Conservation (phyloP, 2,888 invertebrate species). For the Nomada lathburiana region DNA sequence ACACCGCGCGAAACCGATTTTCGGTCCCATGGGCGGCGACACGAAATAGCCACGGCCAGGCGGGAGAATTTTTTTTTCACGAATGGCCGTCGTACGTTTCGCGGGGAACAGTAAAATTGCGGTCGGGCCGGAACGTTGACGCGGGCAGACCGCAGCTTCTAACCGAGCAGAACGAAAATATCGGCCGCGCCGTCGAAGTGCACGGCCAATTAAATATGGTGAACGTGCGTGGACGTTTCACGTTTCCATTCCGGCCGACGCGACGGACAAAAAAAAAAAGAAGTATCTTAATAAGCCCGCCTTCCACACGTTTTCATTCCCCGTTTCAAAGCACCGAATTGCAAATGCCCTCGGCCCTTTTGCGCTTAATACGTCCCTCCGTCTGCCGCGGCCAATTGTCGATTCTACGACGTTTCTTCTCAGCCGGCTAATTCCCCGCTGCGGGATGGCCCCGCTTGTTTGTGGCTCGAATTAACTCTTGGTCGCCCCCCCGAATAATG, state of each 20-base stretch:
- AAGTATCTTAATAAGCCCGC: conserved; percentile 40
- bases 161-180: conserved; percentile 71
- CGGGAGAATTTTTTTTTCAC: conserved; percentile 32
- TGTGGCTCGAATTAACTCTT: not conserved
- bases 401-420: conserved; percentile 7
- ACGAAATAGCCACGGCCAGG: not conserved
- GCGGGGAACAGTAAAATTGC: conserved; percentile 65
- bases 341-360: not conserved
- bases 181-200: conserved; percentile 60
- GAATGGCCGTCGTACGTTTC: conserved; percentile 38
- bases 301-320: not conserved
- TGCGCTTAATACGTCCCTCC: not conserved
- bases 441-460: not conserved
- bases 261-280: conserved; percentile 11
- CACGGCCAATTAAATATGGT: conserved; percentile 65
- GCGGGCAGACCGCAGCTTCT: conserved; percentile 65
- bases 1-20: not conserved
- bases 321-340: conserved; percentile 8
- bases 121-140: conserved; percentile 65
- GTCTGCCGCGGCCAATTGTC: conserved; percentile 4
- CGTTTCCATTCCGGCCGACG: conserved; percentile 1
- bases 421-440: not conserved
- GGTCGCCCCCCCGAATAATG: too few relatives aligned
- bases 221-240: not conserved
- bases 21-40: not conserved